Evolutionary conservation across 2,113 vertebrate genomes (phyloP), one percentile per base, ranked within the genome.

Genomic region (Agapornis roseicollis): DNA sequence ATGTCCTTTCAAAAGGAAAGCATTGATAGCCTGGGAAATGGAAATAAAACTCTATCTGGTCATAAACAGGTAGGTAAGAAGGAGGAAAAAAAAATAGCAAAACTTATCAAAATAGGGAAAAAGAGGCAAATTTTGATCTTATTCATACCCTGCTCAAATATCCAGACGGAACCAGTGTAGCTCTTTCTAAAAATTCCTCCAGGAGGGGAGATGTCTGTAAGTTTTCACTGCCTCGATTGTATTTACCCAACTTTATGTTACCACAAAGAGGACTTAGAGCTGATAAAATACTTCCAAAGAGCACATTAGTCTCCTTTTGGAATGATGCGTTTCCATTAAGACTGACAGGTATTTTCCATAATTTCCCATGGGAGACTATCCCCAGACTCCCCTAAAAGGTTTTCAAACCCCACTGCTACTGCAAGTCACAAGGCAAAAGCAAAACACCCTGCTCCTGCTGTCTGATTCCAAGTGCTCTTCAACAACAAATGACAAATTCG

Each of bases 321-420:
- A 96, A 95, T 81, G 83, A 96, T 85, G 83, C 87, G 80, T 61
- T 92, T 84, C 72, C 90, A 94, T 93, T 93, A 95, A 86, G 85
- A 94, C 78, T 95, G 94, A 86, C 90, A 94, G 83, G 83, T 93
- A 95, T 92, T 96, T 95, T 94, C 83, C 44, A 35, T 95, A 93
- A 96, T 96, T 95, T 96, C 94, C 90, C 96, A 47, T 22, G 86
- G 88, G 95, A 90, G 69, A 84, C 70, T 76, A 69, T 95, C 92
- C 80, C 77, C 53, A 80, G 93, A 50, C 77, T 92, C 80, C 47
- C 90, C 81, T 96, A 69, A 95, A 94, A 94, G 92, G 92, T 86
- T 96, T 94, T 86, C 73, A 92, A 96, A 81, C 83, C 83, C 83
- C 88, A 65, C 37, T 60, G 93, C 80, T 79, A 52, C 85, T 92